phyloP scores from a whole-genome alignment of 2,113 vertebrate species.

The Melospiza melodia region DNA sequence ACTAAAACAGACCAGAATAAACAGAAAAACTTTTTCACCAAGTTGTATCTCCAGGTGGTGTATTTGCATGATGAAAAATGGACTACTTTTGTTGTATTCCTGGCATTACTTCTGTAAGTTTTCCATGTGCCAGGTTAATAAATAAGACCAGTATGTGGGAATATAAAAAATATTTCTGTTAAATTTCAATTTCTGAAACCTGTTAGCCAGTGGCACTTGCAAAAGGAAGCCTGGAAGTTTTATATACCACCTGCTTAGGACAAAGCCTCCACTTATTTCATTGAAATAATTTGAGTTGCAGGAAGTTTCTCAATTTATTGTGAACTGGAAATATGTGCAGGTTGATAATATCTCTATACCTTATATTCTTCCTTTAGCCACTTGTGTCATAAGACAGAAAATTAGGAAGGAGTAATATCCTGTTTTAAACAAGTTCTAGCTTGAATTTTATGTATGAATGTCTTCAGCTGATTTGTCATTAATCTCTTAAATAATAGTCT shows the following conservation, averaged over 20 bases:
- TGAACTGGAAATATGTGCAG: not conserved
- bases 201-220: not conserved
- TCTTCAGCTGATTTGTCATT: not conserved
- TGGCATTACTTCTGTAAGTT: not conserved
- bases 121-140: not conserved
- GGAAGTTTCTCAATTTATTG: not conserved
- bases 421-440: not conserved
- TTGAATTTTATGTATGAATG: not conserved
- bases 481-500: not conserved
- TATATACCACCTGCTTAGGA: not conserved
- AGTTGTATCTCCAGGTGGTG: not conserved
- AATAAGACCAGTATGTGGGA: not conserved
- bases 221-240: not conserved
- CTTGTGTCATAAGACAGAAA: not conserved
- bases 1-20: not conserved
- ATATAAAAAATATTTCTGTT: not conserved
- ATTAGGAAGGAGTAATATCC: not conserved
- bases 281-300: not conserved
- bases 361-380: not conserved
- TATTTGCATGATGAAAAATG: not conserved
- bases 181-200: not conserved
- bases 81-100: not conserved
- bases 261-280: not conserved
- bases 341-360: not conserved
- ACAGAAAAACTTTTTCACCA: too few species aligned